These are phyloP conservation scores for Dendrolimus houi DNA, from an alignment of 2,888 invertebrate genomes.

Conservation along the genomic window DNA sequence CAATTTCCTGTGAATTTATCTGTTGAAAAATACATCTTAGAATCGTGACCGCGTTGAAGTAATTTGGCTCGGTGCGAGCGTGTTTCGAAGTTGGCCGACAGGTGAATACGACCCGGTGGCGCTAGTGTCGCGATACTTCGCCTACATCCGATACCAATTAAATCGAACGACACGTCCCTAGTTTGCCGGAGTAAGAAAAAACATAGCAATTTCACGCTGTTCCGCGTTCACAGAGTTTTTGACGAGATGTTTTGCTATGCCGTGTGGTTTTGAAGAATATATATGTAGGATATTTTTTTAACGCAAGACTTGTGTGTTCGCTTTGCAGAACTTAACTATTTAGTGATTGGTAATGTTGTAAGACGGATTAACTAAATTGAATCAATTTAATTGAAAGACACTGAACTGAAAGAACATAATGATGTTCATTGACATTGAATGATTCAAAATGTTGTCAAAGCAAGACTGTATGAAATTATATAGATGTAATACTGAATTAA, in stretches of 20 bases:
- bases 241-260: conserved; percentile 3
- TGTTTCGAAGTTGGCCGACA: conserved; percentile 30
- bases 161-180: conserved; percentile 25
- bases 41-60: conserved; percentile 31
- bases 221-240: conserved; percentile 2
- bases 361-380: no score
- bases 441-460: no score
- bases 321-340: no score
- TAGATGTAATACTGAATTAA: no score
- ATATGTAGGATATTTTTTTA: no score
- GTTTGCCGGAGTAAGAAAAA: conserved; percentile 6
- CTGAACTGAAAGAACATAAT: no score
- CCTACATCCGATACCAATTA: conserved; percentile 56
- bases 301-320: no score
- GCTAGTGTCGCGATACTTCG: conserved; percentile 31
- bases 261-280: background rate
- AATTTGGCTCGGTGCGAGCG: conserved; percentile 32
- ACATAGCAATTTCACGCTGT: conserved; percentile 2
- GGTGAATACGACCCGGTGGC: conserved; percentile 40
- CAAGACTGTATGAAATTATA: no score
- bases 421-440: no score
- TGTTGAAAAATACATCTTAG: conserved; percentile 1
- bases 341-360: no score
- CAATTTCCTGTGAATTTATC: background rate
- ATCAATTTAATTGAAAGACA: no score